Base-by-base conservation (phyloP, 2,888 invertebrate genomes). In the Tipula unca region DNA sequence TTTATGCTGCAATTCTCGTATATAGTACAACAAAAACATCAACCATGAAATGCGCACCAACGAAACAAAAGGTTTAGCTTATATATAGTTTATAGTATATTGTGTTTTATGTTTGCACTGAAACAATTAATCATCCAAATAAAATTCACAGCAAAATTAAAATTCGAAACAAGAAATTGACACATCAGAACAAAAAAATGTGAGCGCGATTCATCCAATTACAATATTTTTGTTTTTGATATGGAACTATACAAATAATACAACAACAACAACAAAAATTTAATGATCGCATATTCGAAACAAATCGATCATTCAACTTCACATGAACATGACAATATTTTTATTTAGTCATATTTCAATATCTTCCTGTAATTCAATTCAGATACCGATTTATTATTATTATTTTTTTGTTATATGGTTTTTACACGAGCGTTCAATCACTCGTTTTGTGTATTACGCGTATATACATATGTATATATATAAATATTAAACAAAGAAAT, bases 261-360 rank as follows among this genome's bases (percentile, higher is more conserved):
- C 25, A 20, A 8, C 69, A 5, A 20, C 25, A 20, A 8, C 69
- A 69, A 69, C 25, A 25, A 69, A 20, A 69, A 10, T 69, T 69
- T 48, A 69, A 69, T 48, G 48, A 48, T 48, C n/a, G 48, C 48
- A n/a, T 48, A 48, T 48, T 48, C 48, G 48, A n/a, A 48, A n/a
- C 48, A 48, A 69, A 69, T 69, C 69, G 69, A 69, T 69, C 69
- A 25, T 69, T 69, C 69, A 69, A 69, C 69, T 69, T 69, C 69
- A 69, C 10, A 20, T 69, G 25, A 25, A 69, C 69, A 69, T 69
- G 69, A 69, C 69, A 69, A 69, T 25, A 69, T 25, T 69, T 69
- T 69, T 69, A 69, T 69, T 69, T 69, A 69, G 69, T 69, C 69
- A 69, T 69, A 69, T 69, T 69, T 69, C 69, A 69, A 69, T 69